These are phyloP conservation scores for Halcyon leucocephala DNA, from an alignment of 2,797 vertebrate species.

Conservation along the genomic window DNA sequence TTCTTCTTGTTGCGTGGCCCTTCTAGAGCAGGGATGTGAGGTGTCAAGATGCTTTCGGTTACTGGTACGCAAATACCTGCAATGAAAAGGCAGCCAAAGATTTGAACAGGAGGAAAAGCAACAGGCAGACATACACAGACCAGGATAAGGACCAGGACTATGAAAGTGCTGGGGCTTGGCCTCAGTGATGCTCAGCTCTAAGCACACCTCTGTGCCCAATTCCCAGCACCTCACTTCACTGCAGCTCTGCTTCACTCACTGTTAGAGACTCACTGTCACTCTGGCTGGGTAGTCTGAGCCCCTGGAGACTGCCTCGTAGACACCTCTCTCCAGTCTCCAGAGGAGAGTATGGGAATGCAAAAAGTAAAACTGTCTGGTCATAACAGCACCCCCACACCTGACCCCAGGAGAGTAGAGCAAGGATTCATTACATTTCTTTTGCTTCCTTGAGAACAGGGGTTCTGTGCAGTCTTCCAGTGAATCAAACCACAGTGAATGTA, in stretches of 20 bases:
- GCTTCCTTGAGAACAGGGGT: neutral
- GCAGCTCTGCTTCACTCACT: neutral
- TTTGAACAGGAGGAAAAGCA: neutral
- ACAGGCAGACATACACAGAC: neutral
- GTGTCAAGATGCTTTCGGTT: conserved; percentile 89
- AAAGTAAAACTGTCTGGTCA: neutral
- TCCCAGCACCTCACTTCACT: neutral
- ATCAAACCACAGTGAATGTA: neutral
- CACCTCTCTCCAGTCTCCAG: neutral
- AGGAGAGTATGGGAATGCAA: neutral
- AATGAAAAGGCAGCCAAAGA: neutral
- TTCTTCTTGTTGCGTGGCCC: conserved; percentile 86
- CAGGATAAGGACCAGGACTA: neutral
- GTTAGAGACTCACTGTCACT: neutral
- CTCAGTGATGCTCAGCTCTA: fast-evolving
- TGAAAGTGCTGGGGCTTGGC: neutral
- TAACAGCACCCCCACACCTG: neutral
- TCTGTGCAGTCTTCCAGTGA: neutral
- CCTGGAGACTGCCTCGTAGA: neutral
- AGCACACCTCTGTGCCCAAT: neutral
- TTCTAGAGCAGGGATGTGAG: conserved; percentile 90
- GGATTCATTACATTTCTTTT: neutral
- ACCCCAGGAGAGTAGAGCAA: neutral
- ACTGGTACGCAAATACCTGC: conserved; percentile 91
- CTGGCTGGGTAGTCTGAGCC: neutral